A percentile compares a stretch with the other conserved stretches of the same genome.
phyloP scores from a whole-genome alignment of 1,140 invertebrate genomes.

The Teleopsis dalmanni region DNA sequence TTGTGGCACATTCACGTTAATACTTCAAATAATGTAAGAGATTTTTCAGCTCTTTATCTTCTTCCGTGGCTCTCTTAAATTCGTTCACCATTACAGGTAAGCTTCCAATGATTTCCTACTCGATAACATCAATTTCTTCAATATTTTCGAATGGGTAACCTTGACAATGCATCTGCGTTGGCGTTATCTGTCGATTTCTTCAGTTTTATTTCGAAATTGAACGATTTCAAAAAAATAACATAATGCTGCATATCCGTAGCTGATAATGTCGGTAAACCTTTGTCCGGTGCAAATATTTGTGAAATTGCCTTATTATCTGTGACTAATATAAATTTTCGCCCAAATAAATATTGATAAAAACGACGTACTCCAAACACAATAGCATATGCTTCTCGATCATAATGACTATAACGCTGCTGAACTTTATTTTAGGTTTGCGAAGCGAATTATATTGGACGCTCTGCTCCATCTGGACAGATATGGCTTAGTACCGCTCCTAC shows the following conservation, averaged over 20 bases:
- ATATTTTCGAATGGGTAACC: conserved; percentile 6
- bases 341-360: conserved; percentile 45
- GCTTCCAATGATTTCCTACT: neutral
- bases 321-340: conserved; percentile 43
- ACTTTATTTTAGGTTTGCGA: conserved; percentile 33
- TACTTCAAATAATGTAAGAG: conserved; percentile 3
- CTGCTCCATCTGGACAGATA: conserved; percentile 21
- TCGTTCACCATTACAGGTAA: neutral
- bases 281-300: conserved; percentile 36
- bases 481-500: conserved; percentile 42
- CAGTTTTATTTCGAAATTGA: conserved; percentile 19
- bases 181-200: conserved; percentile 18
- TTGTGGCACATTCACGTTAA: conserved; percentile 2
- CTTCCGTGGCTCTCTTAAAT: neutral
- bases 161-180: conserved; percentile 26
- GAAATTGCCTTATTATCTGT: conserved; percentile 47
- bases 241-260: conserved; percentile 32
- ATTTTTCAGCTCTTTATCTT: neutral
- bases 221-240: conserved; percentile 20
- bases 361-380: conserved; percentile 43
- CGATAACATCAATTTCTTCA: neutral
- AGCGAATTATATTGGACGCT: conserved; percentile 25
- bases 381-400: conserved; percentile 47
- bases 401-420: conserved; percentile 45
- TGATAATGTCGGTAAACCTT: conserved; percentile 19